A percentile compares a stretch with the other conserved stretches of the same genome.
These are phyloP conservation scores for Polypedilum vanderplanki DNA, from an alignment of 1,140 invertebrate genomes.

Conservation along the genomic window DNA sequence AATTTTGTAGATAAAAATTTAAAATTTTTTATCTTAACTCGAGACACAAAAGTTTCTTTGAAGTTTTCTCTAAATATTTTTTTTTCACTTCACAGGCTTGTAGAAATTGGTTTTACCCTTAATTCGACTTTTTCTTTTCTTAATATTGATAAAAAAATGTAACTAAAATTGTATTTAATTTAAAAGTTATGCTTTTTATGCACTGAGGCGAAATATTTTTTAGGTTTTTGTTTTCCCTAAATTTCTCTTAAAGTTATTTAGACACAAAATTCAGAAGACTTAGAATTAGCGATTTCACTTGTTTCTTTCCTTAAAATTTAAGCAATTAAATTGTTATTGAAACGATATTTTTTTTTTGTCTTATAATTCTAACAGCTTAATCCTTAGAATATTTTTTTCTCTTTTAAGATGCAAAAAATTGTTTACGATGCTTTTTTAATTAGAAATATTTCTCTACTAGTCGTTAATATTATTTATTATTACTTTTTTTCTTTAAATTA, in stretches of 20 bases:
- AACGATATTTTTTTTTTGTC: slow-evolving; percentile 12
- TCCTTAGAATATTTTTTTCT: neutral
- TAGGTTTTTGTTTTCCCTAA: neutral
- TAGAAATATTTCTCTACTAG: slow-evolving; percentile 1
- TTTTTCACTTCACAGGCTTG: slow-evolving; percentile 22
- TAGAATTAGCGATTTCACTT: slow-evolving; percentile 28
- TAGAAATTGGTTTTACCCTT: slow-evolving; percentile 3
- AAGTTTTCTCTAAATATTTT: neutral
- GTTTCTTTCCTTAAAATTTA: slow-evolving; percentile 24
- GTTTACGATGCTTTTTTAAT: slow-evolving; percentile 6
- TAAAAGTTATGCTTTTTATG: slow-evolving; percentile 6
- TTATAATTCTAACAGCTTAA: slow-evolving; percentile 23
- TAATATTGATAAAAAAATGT: neutral
- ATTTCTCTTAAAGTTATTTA: neutral
- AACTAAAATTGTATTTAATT: slow-evolving; percentile 14
- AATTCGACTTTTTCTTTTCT: slow-evolving; percentile 9
- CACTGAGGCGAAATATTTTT: neutral
- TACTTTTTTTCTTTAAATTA: no score
- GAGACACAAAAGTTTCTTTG: slow-evolving; percentile 27
- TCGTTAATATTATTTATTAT: no score
- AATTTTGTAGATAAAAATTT: slow-evolving; percentile 10
- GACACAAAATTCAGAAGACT: slow-evolving; percentile 29
- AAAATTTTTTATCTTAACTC: neutral
- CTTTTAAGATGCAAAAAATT: slow-evolving; percentile 5
- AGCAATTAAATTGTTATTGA: slow-evolving; percentile 23